Evolutionary conservation across 2,797 vertebrate genomes (phyloP), one percentile per base, ranked within the genome.

Genomic region (Falco biarmicus): DNA sequence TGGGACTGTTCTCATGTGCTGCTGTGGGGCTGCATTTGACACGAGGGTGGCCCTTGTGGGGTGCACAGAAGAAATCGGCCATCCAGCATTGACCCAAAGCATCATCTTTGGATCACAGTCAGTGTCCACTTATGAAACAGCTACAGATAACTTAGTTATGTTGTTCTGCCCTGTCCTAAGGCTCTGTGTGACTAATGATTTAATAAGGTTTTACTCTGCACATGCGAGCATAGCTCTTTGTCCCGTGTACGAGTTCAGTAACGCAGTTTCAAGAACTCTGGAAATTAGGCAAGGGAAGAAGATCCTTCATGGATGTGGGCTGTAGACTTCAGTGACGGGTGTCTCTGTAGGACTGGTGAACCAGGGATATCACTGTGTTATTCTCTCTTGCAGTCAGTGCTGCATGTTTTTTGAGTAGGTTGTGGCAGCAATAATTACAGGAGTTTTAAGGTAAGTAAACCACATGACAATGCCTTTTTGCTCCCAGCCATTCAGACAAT

Each of bases 11-110:
- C 12, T 54, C 12, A 4, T 32, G 34, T 2, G 26, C 32, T 60
- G 29, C 39, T 0, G 0, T 1, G 3, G 45, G 48, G 25, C 71
- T 2, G 0, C 18, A 1, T 26, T 56, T 48, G 56, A 59, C 21
- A 2, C 26, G 4, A 9, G 7, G 5, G 24, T 41, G 61, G 29
- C 43, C 80, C 32, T 34, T 39, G 53, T 59, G 43, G 54, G 61
- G 39, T 68, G 47, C 11, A 1, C 34, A 26, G 66, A 69, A 81
- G 85, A 53, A 63, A 51, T 5, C 1, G 7, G 10, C 48, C 59
- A 9, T 61, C 47, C 51, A 48, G 32, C 3, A 0, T 11, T 82
- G 88, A 61, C 63, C 50, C n/a, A 12, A 57, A 76, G 43, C 0
- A 0, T 73, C 50, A 18, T 53, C 56, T 82, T 53, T 66, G 84